phyloP scores from a whole-genome alignment of 2,888 invertebrate genomes.

The Amiota minor region DNA sequence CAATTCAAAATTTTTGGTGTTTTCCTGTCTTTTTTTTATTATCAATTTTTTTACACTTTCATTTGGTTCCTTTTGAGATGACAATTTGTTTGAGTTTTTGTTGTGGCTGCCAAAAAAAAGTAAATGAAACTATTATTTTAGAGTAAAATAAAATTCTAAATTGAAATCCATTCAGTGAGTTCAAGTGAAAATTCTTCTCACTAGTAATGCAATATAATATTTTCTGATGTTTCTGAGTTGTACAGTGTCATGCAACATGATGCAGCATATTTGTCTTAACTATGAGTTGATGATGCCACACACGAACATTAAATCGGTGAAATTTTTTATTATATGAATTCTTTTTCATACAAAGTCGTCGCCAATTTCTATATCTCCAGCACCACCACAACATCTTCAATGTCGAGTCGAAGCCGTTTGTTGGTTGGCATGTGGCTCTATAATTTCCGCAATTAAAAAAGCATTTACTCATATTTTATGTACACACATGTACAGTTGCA shows the following conservation, averaged over 20 bases:
- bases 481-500: constrained; percentile 26
- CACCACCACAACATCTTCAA: constrained; percentile 40
- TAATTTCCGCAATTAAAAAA: constrained; percentile 74
- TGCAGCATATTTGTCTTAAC: constrained; percentile 55
- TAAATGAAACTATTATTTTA: too few relatives aligned
- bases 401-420: constrained; percentile 44
- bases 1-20: constrained; percentile 4
- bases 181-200: too few relatives aligned
- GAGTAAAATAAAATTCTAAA: too few relatives aligned
- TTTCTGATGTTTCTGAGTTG: background rate
- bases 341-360: constrained; percentile 42
- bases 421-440: constrained; percentile 52
- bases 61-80: background rate
- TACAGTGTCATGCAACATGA: constrained; percentile 53
- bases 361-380: constrained; percentile 3
- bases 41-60: background rate
- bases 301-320: constrained; percentile 57
- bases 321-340: constrained; percentile 55
- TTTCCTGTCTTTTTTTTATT: background rate
- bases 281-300: constrained; percentile 57
- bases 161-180: too few relatives aligned
- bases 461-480: constrained; percentile 68
- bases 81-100: too few relatives aligned
- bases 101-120: too few relatives aligned
- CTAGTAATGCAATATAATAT: too few relatives aligned